Evolutionary conservation across 2,888 invertebrate genomes (phyloP), one percentile per base, ranked within the genome.

Genomic region (Apodemia mormo): DNA sequence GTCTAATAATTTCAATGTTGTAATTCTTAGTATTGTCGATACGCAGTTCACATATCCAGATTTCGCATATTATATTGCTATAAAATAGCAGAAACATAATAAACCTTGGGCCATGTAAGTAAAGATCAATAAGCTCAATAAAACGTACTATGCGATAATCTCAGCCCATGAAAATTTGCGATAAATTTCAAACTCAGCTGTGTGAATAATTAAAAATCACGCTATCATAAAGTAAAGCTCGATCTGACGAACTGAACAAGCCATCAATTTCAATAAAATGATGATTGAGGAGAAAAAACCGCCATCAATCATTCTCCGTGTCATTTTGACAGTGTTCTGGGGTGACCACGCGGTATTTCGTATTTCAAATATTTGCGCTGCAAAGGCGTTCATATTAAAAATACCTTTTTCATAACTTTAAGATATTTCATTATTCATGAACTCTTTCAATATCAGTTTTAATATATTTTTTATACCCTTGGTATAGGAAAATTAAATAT

Each of bases 261-360:
- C 82, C 85, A 87, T 88, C 86, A 88, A 87, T 88, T 86, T 87
- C 86, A 88, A 87, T 88, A 86, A 86, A 87, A 87, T 82, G 82
- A 83, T 83, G 85, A 85, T 82, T 82, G 79, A 82, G 81, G 85
- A 85, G 85, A 83, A 83, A 82, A 81, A 79, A 80, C 77, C 72
- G 79, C 80, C 82, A 87, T 87, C 87, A 85, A 87, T 87, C 87
- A 86, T 77, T 70, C 75, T 74, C 76, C 69, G 71, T 83, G 87
- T 84, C 85, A 84, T 80, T 82, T 80, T 78, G 80, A 80, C 82
- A 81, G 78, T 72, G 69, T 72, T 71, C 71, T 76, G 76, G 82
- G 80, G 79, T 76, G 80, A 78, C 78, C 78, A 77, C 71, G 75
- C 71, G 67, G 67, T 68, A 68, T 68, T 67, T 68, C 74, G 43